A percentile compares a stretch with the other conserved stretches of the same genome.
Conservation (phyloP, 1,140 invertebrate species). For the Holcopasites calliopsidis region DNA sequence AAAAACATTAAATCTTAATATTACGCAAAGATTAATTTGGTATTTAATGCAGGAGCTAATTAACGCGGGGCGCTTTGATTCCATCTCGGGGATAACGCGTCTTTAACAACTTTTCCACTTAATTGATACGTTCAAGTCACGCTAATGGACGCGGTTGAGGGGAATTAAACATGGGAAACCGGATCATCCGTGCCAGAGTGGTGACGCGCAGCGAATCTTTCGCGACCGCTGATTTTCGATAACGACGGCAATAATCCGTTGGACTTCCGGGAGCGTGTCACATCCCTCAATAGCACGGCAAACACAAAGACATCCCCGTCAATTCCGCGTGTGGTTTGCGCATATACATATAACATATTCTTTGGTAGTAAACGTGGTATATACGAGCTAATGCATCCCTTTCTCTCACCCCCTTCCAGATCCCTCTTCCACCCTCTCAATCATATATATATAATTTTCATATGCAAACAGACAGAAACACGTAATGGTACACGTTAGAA, state of each 20-base stretch:
- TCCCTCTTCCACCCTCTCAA: background rate
- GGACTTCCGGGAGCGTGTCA: slow-evolving; percentile 54
- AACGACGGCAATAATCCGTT: slow-evolving; percentile 29
- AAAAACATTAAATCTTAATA: too few species aligned
- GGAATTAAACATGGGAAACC: background rate
- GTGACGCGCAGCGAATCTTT: slow-evolving; percentile 15
- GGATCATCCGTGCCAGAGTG: background rate
- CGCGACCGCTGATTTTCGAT: slow-evolving; percentile 30
- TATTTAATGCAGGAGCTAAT: background rate
- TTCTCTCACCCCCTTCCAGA: too few species aligned
- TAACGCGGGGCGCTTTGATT: background rate
- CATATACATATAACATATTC: slow-evolving; percentile 56
- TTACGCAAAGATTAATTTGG: background rate
- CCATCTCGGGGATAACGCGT: background rate
- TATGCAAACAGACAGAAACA: slow-evolving; percentile 27
- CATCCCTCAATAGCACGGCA: slow-evolving; percentile 57
- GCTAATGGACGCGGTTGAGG: slow-evolving; percentile 2
- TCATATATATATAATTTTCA: too few species aligned
- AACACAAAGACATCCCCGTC: slow-evolving; percentile 57
- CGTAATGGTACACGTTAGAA: slow-evolving; percentile 22
- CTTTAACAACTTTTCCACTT: background rate
- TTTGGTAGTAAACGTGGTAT: slow-evolving; percentile 44
- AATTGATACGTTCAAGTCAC: background rate
- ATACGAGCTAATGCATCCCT: slow-evolving; percentile 16
- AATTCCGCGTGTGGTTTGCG: slow-evolving; percentile 36